Evolutionary conservation across 2,888 invertebrate genomes (phyloP), one percentile per base, ranked within the genome.

Genomic region (Frankliniella fusca): DNA sequence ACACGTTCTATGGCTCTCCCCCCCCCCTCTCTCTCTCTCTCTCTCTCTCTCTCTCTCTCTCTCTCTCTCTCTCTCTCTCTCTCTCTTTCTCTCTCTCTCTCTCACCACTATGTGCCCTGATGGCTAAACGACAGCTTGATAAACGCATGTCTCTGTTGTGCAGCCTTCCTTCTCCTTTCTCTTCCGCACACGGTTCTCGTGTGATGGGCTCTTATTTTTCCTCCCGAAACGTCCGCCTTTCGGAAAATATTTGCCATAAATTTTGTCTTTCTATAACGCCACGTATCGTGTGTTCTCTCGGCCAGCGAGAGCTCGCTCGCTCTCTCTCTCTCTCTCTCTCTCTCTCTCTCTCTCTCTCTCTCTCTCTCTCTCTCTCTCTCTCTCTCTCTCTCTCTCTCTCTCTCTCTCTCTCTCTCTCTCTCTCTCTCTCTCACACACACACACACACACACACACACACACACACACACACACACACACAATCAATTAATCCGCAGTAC

Each of bases 401-500:
- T n/a, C n/a, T n/a, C n/a, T n/a, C n/a, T n/a, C n/a, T n/a, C n/a
- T n/a, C n/a, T n/a, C n/a, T n/a, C 10, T 15, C 54, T 20, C 12
- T 54, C 54, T 9, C 54, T 9, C 10, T 54, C 10, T 54, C 54
- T n/a, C 70, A 70, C 70, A 70, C 70, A 70, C 23, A 23, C 70
- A 70, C 70, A 70, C 23, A 70, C 70, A 70, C 23, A 23, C 23
- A 23, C 70, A 23, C 70, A 23, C 70, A 70, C n/a, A n/a, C 65
- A 70, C 23, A 23, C 70, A 65, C n/a, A 70, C 70, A 70, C 23
- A 70, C 70, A 70, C 70, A 54, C 70, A 70, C 70, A 23, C 70
- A 23, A 11, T 23, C 70, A 70, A 20, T n/a, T 23, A 54, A 54
- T 18, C 54, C 54, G 8, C 15, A 7, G 54, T 18, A 7, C 15